Conservation (phyloP, 1,140 invertebrate species). For the Gryllus bimaculatus region DNA sequence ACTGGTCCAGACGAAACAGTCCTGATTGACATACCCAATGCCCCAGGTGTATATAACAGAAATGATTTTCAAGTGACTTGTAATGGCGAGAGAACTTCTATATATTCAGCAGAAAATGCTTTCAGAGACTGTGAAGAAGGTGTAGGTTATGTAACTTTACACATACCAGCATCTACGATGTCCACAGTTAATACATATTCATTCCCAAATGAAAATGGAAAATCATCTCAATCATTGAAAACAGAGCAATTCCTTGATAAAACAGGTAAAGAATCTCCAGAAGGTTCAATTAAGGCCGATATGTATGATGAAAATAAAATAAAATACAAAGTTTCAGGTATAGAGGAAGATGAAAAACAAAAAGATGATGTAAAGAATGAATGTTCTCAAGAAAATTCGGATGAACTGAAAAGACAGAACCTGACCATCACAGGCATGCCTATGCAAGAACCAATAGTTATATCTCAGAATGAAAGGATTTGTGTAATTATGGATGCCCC, state of each 20-base stretch:
- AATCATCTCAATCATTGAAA: background rate
- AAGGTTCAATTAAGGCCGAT: background rate
- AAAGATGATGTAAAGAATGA: background rate
- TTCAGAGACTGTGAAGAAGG: constrained; percentile 7
- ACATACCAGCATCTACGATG: constrained; percentile 6
- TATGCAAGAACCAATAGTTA: constrained; percentile 6
- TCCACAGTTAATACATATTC: background rate
- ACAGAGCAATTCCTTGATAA: background rate
- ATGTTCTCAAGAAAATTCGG: background rate
- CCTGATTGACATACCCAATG: background rate
- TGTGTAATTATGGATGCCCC: background rate
- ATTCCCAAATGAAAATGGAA: background rate
- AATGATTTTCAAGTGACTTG: background rate
- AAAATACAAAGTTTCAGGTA: background rate
- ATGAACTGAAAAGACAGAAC: background rate
- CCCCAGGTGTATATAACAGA: background rate
- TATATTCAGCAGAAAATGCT: background rate
- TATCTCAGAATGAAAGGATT: constrained; percentile 9
- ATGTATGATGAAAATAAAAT: background rate
- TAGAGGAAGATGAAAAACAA: background rate
- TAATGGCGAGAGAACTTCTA: background rate
- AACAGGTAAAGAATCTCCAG: background rate
- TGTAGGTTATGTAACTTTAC: background rate
- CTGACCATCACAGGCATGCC: constrained; percentile 1
- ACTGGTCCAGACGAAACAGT: background rate